These are phyloP conservation scores for Trissoscelio sp. DNA, from an alignment of 2,888 invertebrate genomes.

Conservation along the genomic window DNA sequence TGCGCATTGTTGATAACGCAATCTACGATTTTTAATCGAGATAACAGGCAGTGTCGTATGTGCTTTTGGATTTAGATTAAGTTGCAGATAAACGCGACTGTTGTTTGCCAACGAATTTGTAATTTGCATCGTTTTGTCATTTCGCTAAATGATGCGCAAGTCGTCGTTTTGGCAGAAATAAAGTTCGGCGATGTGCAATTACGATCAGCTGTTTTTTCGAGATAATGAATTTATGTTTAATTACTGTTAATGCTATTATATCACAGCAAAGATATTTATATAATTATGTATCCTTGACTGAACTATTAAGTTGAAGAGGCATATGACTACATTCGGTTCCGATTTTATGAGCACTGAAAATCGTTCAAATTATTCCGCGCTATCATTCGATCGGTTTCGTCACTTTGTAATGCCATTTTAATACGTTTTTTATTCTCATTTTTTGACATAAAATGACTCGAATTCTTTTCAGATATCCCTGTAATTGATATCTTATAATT, in stretches of 20 bases:
- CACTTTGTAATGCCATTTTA: neutral
- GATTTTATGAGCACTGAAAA: slow-evolving; percentile 34
- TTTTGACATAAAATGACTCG: too few species aligned
- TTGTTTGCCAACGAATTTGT: neutral
- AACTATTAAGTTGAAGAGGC: slow-evolving; percentile 50
- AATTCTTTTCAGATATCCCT: too few species aligned
- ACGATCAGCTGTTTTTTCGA: slow-evolving; percentile 12
- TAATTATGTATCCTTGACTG: slow-evolving; percentile 59
- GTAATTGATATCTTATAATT: too few species aligned
- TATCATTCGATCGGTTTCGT: neutral
- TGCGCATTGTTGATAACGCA: slow-evolving; percentile 41
- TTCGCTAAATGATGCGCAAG: neutral
- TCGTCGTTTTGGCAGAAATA: neutral
- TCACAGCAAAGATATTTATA: slow-evolving; percentile 57
- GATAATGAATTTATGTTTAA: slow-evolving; percentile 43
- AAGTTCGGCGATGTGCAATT: neutral
- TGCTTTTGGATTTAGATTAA: slow-evolving; percentile 29
- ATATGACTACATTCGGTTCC: slow-evolving; percentile 33
- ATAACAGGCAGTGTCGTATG: slow-evolving; percentile 8
- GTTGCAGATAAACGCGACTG: neutral
- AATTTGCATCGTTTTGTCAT: neutral
- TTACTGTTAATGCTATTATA: slow-evolving; percentile 54
- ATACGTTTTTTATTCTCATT: too few species aligned
- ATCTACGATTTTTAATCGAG: slow-evolving; percentile 36
- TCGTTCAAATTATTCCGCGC: neutral